These are phyloP conservation scores for Dendrophyllia cribrosa DNA, from an alignment of 64 coral and sea anemone species.

Conservation along the genomic window DNA sequence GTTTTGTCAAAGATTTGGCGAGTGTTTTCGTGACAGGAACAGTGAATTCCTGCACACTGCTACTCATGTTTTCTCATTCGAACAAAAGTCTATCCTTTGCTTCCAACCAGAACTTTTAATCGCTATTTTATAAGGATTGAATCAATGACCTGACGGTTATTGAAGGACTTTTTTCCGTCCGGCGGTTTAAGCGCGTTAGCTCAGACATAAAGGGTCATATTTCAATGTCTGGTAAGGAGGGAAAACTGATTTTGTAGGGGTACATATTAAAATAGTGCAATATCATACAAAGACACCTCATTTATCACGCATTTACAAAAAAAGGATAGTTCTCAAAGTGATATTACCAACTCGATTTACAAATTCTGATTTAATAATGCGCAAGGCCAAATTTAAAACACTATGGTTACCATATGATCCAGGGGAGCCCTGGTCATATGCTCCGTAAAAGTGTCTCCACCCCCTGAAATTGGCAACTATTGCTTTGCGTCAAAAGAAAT, in stretches of 20 bases:
- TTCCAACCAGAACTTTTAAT: neutral
- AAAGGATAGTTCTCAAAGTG: neutral
- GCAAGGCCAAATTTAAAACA: too few species aligned
- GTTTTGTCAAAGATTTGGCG: neutral
- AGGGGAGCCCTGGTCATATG: too few species aligned
- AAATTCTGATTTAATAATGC: too few species aligned
- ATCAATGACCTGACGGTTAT: neutral
- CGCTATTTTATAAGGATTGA: neutral
- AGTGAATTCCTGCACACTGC: slow-evolving; percentile 32
- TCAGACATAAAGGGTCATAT: neutral
- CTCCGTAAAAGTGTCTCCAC: neutral
- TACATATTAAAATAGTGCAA: neutral
- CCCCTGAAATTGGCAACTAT: neutral
- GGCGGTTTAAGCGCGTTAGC: neutral
- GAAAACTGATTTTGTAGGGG: neutral
- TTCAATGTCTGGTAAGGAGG: neutral
- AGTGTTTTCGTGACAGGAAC: slow-evolving; percentile 36
- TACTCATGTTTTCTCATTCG: neutral
- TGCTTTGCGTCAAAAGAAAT: neutral
- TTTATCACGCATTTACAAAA: neutral
- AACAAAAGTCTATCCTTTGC: neutral
- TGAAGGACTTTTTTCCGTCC: neutral
- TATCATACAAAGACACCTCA: neutral
- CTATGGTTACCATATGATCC: too few species aligned
- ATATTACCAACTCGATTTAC: too few species aligned